Percentiles rank a stretch among this genome's conserved stretches.
Conservation (phyloP, 1,140 invertebrate genomes). For the Neelides sp. region DNA sequence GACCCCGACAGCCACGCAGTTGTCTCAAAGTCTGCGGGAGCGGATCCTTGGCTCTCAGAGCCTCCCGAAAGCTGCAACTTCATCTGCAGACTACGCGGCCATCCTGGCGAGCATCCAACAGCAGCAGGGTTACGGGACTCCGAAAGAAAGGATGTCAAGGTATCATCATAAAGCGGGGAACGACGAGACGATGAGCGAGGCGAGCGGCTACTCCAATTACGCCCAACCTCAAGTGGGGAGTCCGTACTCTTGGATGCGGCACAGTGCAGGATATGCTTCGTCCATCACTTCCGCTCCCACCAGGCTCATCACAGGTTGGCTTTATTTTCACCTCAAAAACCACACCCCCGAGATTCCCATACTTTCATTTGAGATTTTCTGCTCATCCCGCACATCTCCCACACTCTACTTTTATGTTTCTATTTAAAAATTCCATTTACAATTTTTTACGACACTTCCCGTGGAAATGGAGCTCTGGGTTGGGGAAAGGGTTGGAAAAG, state of each 20-base stretch:
- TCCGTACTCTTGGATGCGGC: slow-evolving; percentile 46
- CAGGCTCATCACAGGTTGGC: slow-evolving; percentile 33
- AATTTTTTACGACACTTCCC: too few species aligned
- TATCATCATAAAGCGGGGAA: slow-evolving; percentile 22
- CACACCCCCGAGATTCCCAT: too few species aligned
- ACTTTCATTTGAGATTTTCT: too few species aligned
- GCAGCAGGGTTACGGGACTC: slow-evolving; percentile 22
- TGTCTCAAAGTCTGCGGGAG: slow-evolving; percentile 69
- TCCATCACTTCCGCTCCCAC: slow-evolving; percentile 36
- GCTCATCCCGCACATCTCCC: too few species aligned
- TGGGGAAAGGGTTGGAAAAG: too few species aligned
- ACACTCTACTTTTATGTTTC: too few species aligned
- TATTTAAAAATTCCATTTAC: too few species aligned
- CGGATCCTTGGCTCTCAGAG: slow-evolving; percentile 60
- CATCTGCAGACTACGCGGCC: slow-evolving; percentile 47
- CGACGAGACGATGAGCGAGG: slow-evolving; percentile 62
- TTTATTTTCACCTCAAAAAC: too few species aligned
- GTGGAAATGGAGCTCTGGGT: too few species aligned
- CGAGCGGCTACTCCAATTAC: slow-evolving; percentile 39
- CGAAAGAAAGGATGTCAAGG: slow-evolving; percentile 24
- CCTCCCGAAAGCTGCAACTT: slow-evolving; percentile 46
- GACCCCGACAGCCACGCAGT: slow-evolving; percentile 62
- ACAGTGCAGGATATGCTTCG: slow-evolving; percentile 46
- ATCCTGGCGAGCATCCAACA: slow-evolving; percentile 28
- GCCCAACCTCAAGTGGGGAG: slow-evolving; percentile 41